Percentiles rank a stretch among this genome's conserved stretches.
phyloP scores from a whole-genome alignment of 2,888 invertebrate species.

The Tetragnatha montana region DNA sequence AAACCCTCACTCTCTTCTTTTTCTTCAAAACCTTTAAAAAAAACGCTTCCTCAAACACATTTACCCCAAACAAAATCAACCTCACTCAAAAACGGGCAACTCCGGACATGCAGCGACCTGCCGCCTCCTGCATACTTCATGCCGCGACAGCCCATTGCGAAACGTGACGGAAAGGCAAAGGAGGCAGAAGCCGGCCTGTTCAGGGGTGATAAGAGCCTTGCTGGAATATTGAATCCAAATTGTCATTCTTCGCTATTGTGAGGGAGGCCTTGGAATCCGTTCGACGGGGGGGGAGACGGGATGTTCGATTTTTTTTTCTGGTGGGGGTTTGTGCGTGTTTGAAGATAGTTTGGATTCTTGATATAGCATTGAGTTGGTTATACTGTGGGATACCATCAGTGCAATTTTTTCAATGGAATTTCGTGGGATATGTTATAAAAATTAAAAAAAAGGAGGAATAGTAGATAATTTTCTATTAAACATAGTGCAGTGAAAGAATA shows the following conservation, averaged over 20 bases:
- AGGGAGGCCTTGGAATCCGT: not conserved
- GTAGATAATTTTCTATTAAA: too few species aligned
- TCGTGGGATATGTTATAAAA: too few species aligned
- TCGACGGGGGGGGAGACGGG: not conserved
- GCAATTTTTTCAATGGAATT: too few species aligned
- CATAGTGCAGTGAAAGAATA: too few species aligned
- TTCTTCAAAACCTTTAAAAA: too few species aligned
- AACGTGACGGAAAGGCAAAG: conserved; percentile 20
- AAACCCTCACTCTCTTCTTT: too few species aligned
- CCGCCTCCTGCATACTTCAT: conserved; percentile 11
- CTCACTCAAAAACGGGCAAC: not conserved
- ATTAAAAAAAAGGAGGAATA: too few species aligned
- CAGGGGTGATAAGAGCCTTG: conserved; percentile 27
- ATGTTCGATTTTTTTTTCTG: not conserved
- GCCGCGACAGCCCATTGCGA: not conserved
- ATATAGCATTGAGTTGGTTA: not conserved
- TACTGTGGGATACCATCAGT: too few species aligned
- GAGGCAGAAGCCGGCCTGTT: conserved; percentile 3
- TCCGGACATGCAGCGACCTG: not conserved
- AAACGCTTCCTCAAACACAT: too few species aligned
- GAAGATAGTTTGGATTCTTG: not conserved
- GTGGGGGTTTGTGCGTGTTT: not conserved
- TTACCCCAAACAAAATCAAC: conserved; percentile 3
- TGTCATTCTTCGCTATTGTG: conserved; percentile 23
- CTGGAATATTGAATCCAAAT: conserved; percentile 36